phyloP scores from a whole-genome alignment of 2,797 vertebrate species.

The Thripadectes ignobilis region DNA sequence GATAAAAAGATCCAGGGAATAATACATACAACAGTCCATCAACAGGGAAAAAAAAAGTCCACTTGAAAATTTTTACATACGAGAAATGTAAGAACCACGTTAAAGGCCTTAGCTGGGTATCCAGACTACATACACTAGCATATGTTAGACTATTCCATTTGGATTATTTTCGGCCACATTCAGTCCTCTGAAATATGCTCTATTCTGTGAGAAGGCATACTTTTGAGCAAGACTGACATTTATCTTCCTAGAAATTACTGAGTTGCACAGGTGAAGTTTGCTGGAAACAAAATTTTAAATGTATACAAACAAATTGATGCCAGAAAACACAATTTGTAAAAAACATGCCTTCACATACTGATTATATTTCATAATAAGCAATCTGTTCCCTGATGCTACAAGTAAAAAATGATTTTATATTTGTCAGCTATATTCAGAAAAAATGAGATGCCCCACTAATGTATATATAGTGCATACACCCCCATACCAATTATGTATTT shows the following conservation, averaged over 20 bases:
- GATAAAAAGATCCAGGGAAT: neutral
- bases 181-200: neutral
- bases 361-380: slow-evolving; percentile 50
- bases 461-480: slow-evolving; percentile 27
- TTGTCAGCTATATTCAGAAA: slow-evolving; percentile 29
- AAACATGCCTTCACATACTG: neutral
- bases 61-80: neutral
- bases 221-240: neutral
- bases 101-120: neutral
- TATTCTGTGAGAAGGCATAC: neutral
- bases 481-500: slow-evolving; percentile 31
- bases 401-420: slow-evolving; percentile 9
- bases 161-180: neutral
- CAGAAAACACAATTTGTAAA: slow-evolving; percentile 20
- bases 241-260: neutral
- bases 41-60: neutral
- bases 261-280: slow-evolving; percentile 31
- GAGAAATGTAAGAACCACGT: neutral
- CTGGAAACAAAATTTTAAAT: slow-evolving; percentile 39
- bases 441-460: slow-evolving; percentile 17
- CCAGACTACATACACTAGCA: neutral
- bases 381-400: slow-evolving; percentile 21
- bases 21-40: neutral
- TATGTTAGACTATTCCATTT: neutral
- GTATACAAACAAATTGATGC: slow-evolving; percentile 28